phyloP scores from a whole-genome alignment of 2,797 vertebrate species.

The Pseudocheirus occidentalis region DNA sequence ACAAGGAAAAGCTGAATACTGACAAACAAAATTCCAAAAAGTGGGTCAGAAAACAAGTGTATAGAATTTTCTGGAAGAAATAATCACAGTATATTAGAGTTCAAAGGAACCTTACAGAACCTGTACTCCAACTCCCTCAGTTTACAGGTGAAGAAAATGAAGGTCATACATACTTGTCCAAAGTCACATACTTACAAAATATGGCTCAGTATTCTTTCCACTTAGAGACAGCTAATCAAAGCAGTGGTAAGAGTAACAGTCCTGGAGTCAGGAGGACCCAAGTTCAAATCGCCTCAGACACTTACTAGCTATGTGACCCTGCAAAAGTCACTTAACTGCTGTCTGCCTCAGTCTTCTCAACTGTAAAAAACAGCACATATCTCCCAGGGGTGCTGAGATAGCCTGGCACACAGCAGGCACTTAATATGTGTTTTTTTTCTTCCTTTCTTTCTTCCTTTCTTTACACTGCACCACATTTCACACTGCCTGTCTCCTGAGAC shows the following conservation, averaged over 20 bases:
- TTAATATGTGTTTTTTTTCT: background rate
- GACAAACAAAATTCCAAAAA: conserved; percentile 22
- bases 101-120: background rate
- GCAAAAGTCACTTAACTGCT: background rate
- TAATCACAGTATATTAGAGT: background rate
- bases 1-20: background rate
- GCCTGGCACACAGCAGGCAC: background rate
- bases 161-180: background rate
- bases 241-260: background rate
- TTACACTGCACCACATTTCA: background rate
- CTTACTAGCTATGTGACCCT: background rate
- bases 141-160: background rate
- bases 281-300: background rate
- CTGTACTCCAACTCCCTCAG: background rate
- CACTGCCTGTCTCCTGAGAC: background rate
- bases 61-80: background rate
- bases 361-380: background rate
- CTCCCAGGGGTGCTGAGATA: background rate
- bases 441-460: background rate
- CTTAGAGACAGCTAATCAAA: background rate
- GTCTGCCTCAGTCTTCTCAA: background rate
- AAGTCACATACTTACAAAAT: background rate
- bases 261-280: background rate
- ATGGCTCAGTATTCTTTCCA: background rate
- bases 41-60: background rate